These are phyloP conservation scores for Pachymerium ferrugineum DNA, from an alignment of 2,888 invertebrate species.

Conservation along the genomic window DNA sequence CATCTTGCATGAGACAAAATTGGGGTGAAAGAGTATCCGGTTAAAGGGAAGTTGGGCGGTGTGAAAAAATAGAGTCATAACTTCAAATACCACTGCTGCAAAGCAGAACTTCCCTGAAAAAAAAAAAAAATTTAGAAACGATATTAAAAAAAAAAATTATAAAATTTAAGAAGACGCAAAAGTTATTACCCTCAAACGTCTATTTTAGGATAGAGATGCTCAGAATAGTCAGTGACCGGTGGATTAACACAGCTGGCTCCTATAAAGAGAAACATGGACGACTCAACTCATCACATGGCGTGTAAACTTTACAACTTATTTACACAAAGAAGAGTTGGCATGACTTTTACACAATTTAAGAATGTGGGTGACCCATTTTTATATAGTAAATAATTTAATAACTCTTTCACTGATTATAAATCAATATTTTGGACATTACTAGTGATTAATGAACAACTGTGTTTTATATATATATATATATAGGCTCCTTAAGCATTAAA, in stretches of 20 bases:
- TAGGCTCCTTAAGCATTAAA: background rate
- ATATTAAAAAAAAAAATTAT: background rate
- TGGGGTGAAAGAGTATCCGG: constrained; percentile 6
- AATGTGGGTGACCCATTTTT: too few relatives aligned
- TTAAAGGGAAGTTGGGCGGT: background rate
- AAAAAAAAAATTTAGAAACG: background rate
- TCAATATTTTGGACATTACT: too few relatives aligned
- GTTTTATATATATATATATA: too few relatives aligned
- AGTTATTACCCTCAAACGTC: background rate
- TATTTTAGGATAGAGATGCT: background rate
- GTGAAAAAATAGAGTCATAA: background rate
- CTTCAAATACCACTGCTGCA: background rate
- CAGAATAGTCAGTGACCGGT: constrained; percentile 2
- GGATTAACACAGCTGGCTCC: constrained; percentile 14
- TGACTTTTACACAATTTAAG: background rate
- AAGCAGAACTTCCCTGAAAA: background rate
- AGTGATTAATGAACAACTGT: too few relatives aligned
- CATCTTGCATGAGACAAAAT: constrained; percentile 5
- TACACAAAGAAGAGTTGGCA: background rate
- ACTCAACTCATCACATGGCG: background rate
- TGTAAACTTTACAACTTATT: background rate
- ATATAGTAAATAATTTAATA: too few relatives aligned
- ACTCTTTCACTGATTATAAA: too few relatives aligned
- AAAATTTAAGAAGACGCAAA: too few relatives aligned
- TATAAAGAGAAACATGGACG: background rate